Conservation (phyloP, 2,888 invertebrate species). For the Tipula lateralis region DNA sequence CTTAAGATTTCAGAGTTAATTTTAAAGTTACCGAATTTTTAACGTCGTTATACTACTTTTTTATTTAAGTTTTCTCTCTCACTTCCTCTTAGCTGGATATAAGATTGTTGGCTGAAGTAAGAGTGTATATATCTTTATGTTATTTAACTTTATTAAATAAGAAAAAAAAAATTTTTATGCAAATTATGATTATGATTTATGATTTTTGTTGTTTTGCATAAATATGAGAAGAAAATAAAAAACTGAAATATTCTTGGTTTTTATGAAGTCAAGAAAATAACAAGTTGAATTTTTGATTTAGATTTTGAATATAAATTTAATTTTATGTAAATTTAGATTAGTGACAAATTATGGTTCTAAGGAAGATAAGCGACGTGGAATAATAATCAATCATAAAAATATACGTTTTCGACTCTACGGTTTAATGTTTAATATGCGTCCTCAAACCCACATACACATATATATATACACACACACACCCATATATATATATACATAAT, state of each 20-base stretch:
- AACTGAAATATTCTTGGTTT: neutral
- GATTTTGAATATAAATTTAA: conserved; percentile 24
- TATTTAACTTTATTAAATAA: neutral
- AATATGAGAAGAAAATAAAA: neutral
- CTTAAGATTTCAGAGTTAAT: too few relatives aligned
- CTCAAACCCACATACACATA: neutral
- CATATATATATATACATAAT: neutral
- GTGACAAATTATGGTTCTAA: conserved; percentile 19
- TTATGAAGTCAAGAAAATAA: neutral
- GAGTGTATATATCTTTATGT: neutral
- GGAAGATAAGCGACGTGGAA: conserved; percentile 7
- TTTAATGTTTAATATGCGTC: neutral
- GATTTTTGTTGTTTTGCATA: conserved; percentile 19
- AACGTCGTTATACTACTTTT: too few relatives aligned
- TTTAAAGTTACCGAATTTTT: too few relatives aligned
- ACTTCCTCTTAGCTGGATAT: too few relatives aligned
- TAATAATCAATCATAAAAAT: neutral
- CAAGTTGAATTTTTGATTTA: conserved; percentile 1
- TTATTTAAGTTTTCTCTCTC: neutral
- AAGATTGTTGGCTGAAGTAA: neutral
- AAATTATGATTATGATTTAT: conserved; percentile 24
- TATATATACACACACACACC: neutral
- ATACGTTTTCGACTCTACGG: neutral
- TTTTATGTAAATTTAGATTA: conserved; percentile 24
- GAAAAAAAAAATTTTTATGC: neutral